Evolutionary conservation across 2,797 vertebrate species (phyloP), one percentile per base, ranked within the genome.

Genomic region (Pempheris klunzingeri): DNA sequence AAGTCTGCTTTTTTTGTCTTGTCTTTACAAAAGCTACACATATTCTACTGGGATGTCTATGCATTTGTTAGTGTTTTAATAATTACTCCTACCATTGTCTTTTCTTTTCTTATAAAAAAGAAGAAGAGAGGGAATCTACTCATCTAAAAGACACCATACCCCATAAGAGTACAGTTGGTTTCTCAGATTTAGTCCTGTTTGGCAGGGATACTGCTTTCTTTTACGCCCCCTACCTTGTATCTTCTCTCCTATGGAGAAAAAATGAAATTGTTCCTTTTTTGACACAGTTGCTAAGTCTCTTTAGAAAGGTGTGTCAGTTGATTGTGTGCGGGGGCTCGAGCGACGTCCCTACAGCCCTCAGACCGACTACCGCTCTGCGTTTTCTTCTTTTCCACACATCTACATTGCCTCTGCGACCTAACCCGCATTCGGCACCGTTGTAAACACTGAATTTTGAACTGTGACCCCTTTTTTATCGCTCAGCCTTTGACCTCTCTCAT

Each of bases 1-100:
- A 93, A 87, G 74, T 90, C 84, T 77, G 86, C 82, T 88, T 85
- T 78, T 87, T 77, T 78, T 80, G 88, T 90, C 78, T 86, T 44
- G 57, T 92, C 82, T 91, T 95, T 93, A 94, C 90, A 95, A 95
- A 96, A 94, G 95, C 95, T 96, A 96, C 95, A 95, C 93, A 90
- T 95, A 89, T 92, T 95, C 93, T 95, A 95, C 94, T 95, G 94
- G 94, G 94, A 95, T 93, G 92, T 92, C 94, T 95, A 95, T 93
- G 91, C 81, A 90, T 91, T 88, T 94, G 95, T 95, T 95, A 95
- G 94, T 95, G 93, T 94, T 95, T 93, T 94, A 92, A 92, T 93
- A 82, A 83, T 90, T 87, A 90, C 77, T 88, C 88, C 87, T 93
- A 92, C 84, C 92, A 86, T 87, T 88, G 88, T 91, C 85, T 92